Base-by-base conservation (phyloP, 2,888 invertebrate species). In the Gisinianus flammeolus region DNA sequence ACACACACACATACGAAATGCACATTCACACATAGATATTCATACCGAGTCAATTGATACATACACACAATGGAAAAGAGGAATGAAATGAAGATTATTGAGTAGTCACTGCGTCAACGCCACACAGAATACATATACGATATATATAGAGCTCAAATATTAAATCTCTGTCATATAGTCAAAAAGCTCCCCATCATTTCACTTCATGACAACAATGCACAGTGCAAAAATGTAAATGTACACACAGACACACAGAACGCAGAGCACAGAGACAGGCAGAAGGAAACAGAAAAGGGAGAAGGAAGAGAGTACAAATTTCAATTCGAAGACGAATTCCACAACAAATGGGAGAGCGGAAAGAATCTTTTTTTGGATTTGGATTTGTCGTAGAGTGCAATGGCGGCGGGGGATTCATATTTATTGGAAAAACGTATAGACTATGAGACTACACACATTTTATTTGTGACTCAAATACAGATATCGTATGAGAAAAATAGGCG, bases 331-430 rank as follows among this genome's bases (percentile, higher is more conserved):
- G n/a, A n/a, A n/a, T n/a, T n/a, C n/a, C n/a, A n/a, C n/a, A n/a
- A n/a, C n/a, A n/a, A n/a, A n/a, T n/a, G n/a, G n/a, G n/a, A n/a
- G n/a, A n/a, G n/a, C n/a, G n/a, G n/a, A n/a, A n/a, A n/a, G n/a
- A n/a, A n/a, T n/a, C n/a, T n/a, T n/a, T n/a, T n/a, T n/a, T n/a
- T n/a, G n/a, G n/a, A n/a, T n/a, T n/a, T n/a, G n/a, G n/a, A n/a
- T 62, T 62, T 28, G 58, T 8, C 58, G 19, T 24, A 24, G 58
- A 24, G 58, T 6, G 24, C 58, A 12, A n/a, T 56, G 58, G 58
- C 58, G 58, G 58, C 58, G 58, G 19, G 58, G 58, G 58, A 58
- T 58, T 58, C 58, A 58, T 62, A 26, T 62, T 62, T 62, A 62
- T 62, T 62, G 62, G 28, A 26, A 62, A 62, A 62, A 62, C 12